A percentile compares a stretch with the other conserved stretches of the same genome.
Conservation (phyloP, 2,113 vertebrate species). For the Salvelinus sp. region DNA sequence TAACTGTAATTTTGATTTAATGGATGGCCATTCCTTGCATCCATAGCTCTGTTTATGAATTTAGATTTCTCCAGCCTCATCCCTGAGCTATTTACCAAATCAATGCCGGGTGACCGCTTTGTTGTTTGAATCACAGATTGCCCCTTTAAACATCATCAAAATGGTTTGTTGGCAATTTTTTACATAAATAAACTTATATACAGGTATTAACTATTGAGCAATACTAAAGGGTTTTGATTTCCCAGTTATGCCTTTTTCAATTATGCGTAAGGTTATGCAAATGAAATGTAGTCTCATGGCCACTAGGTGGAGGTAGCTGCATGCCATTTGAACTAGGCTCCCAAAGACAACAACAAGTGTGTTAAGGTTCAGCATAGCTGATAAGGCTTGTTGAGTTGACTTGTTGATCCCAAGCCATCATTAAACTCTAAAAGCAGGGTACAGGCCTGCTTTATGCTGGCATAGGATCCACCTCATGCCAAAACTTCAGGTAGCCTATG, state of each 20-base stretch:
- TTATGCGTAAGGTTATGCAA: background rate
- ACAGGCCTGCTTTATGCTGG: background rate
- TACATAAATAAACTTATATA: too few relatives aligned
- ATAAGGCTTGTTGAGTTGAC: background rate
- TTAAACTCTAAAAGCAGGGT: background rate
- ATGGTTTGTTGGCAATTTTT: too few relatives aligned
- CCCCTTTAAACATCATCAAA: too few relatives aligned
- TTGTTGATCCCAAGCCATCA: background rate
- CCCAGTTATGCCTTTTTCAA: background rate
- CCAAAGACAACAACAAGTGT: background rate
- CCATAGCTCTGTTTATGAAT: too few relatives aligned
- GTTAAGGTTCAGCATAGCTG: background rate
- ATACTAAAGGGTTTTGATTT: too few relatives aligned
- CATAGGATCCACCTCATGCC: background rate
- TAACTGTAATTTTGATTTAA: too few relatives aligned
- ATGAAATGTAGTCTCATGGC: slow-evolving; percentile 37
- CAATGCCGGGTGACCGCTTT: too few relatives aligned
- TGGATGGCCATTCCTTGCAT: too few relatives aligned
- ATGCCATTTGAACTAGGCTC: background rate
- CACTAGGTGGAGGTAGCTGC: slow-evolving; percentile 61
- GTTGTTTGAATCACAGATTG: too few relatives aligned
- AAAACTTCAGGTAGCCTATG: slow-evolving; percentile 3
- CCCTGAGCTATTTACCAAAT: too few relatives aligned
- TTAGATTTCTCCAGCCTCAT: too few relatives aligned
- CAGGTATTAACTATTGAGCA: too few relatives aligned